Percentiles rank a stretch among this genome's conserved stretches.
phyloP scores from a whole-genome alignment of 2,113 vertebrate genomes.

The Polypterus senegalus region DNA sequence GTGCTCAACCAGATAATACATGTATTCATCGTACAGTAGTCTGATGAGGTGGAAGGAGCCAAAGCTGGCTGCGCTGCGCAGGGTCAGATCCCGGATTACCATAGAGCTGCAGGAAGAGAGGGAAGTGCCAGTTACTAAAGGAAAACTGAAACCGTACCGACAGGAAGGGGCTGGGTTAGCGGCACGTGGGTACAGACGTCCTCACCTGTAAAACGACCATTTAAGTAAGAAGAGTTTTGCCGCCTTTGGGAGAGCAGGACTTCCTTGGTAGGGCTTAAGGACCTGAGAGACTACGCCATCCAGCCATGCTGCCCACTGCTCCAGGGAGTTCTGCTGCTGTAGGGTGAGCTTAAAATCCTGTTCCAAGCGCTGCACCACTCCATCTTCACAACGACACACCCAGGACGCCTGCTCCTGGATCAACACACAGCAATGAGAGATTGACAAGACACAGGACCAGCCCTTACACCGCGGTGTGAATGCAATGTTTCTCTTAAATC shows the following conservation, averaged over 20 bases:
- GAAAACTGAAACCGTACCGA: no score
- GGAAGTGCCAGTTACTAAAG: no score
- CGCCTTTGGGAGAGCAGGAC: conserved; percentile 64
- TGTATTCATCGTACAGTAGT: conserved; percentile 80
- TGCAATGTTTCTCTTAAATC: no score
- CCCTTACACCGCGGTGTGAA: no score
- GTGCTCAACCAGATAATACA: conserved; percentile 91
- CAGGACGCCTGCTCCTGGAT: conserved; percentile 81
- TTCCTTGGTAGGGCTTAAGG: conserved; percentile 73
- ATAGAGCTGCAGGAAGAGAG: conserved; percentile 57
- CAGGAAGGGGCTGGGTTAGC: neutral
- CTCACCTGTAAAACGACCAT: conserved; percentile 87
- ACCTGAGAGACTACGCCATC: conserved; percentile 71
- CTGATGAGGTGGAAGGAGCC: conserved; percentile 86
- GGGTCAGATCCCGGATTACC: conserved; percentile 82
- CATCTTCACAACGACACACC: conserved; percentile 82
- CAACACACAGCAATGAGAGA: neutral
- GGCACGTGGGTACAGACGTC: neutral
- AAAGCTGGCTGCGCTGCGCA: conserved; percentile 80
- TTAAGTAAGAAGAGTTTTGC: conserved; percentile 84
- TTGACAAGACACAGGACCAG: neutral
- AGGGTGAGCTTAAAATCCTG: conserved; percentile 81
- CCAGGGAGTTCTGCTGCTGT: conserved; percentile 84
- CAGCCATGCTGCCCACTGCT: conserved; percentile 82
- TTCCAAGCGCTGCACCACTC: conserved; percentile 68